Evolutionary conservation across 2,797 vertebrate genomes (phyloP), one percentile per base, ranked within the genome.

Genomic region (Graptemys geographica): DNA sequence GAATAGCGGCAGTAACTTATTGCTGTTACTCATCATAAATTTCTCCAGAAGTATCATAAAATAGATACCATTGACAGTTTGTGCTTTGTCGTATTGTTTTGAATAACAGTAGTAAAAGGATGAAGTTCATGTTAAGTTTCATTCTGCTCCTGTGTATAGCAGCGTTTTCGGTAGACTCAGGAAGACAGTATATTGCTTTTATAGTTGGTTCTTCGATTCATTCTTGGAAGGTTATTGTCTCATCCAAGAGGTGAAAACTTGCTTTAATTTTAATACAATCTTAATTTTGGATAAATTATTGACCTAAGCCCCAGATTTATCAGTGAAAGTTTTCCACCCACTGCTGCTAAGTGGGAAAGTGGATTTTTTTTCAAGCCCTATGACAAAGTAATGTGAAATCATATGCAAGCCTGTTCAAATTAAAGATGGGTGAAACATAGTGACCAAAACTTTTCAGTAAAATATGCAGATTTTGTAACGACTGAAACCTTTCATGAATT

Each of bases 161-260:
- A 72, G 81, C 89, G 87, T 96, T 92, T 95, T 93, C 90, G 88
- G 91, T 76, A 79, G 83, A 47, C 81, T 78, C 93, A 85, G 87
- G 90, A 95, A 96, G 90, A 91, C 41, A 92, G 62, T 47, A 49
- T 89, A 51, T 90, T 94, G 79, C 84, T 81, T 81, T 97, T 96
- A 81, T 69, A 89, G 76, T 91, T 95, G 83, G 49, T 95, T 95
- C 95, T 97, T 93, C 89, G 89, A 56, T 94, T 95, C 76, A 55
- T 96, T 94, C 94, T 92, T 95, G 87, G 90, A 91, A 96, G 95
- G 96, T 92, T 94, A n/a, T 88, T 53, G 89, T 94, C 95, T 95
- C 94, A 86, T 76, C 6, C n/a, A 97, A 81, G 91, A 90, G 86
- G 92, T 62, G 28, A 83, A 95, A 96, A 96, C 94, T 89, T 95